A percentile compares a stretch with the other conserved stretches of the same genome.
phyloP scores from a whole-genome alignment of 2,888 invertebrate genomes.

The Sinopyrophorus schimmeli region DNA sequence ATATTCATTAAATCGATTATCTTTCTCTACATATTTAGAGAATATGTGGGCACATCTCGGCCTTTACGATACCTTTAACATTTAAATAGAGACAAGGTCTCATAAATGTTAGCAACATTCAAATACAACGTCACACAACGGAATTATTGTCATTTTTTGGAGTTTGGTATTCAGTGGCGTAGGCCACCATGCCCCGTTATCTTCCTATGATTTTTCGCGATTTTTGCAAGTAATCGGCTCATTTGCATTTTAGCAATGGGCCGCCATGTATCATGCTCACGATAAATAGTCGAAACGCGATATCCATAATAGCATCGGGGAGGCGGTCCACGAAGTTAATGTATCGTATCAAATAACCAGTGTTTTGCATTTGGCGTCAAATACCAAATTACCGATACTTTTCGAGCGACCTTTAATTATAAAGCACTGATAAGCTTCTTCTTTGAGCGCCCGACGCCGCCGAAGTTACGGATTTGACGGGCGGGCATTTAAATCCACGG shows the following conservation, averaged over 20 bases:
- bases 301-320: neutral
- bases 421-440: too few relatives aligned
- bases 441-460: neutral
- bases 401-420: too few relatives aligned
- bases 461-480: neutral
- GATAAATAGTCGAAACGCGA: neutral
- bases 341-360: conserved; percentile 2
- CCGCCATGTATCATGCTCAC: neutral
- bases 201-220: neutral
- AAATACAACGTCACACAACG: conserved; percentile 8
- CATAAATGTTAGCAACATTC: conserved; percentile 26
- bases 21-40: conserved; percentile 25
- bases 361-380: conserved; percentile 10
- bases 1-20: conserved; percentile 8
- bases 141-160: conserved; percentile 13
- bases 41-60: conserved; percentile 27
- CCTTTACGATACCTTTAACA: conserved; percentile 28
- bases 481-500: neutral
- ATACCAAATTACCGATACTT: neutral
- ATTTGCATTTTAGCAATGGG: neutral
- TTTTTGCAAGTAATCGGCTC: neutral
- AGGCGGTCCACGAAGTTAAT: conserved; percentile 10
- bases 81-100: conserved; percentile 28
- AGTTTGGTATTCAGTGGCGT: neutral
- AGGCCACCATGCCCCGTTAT: neutral